A percentile compares a stretch with the other conserved stretches of the same genome.
phyloP scores from a whole-genome alignment of 2,113 vertebrate species.

The Anas platyrhynchos region DNA sequence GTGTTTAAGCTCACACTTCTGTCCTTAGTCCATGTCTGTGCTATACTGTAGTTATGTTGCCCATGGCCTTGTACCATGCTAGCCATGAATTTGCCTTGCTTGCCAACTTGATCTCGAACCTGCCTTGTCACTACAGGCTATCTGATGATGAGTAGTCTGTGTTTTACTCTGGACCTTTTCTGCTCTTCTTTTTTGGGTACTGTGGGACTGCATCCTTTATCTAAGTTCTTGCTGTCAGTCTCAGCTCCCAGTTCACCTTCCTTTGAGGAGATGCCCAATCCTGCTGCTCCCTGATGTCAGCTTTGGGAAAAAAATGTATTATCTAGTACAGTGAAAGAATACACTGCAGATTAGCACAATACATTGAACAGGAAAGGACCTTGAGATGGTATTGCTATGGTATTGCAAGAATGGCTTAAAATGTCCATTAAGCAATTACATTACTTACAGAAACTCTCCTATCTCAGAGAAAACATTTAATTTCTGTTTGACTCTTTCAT shows the following conservation, averaged over 20 bases:
- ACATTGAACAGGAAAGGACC: background rate
- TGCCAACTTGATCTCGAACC: background rate
- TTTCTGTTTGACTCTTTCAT: background rate
- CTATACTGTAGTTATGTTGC: background rate
- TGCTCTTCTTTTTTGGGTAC: background rate
- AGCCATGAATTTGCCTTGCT: background rate
- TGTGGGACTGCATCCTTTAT: background rate
- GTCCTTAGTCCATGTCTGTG: background rate
- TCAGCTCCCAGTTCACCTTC: background rate
- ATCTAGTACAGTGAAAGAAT: background rate
- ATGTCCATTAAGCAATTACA: conserved; percentile 1
- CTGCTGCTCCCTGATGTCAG: background rate
- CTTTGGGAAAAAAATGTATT: background rate
- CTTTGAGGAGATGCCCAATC: background rate
- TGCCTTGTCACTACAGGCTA: background rate
- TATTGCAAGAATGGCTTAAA: conserved; percentile 4
- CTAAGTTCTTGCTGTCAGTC: background rate
- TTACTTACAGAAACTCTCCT: background rate
- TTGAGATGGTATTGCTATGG: conserved; percentile 1
- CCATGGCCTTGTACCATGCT: background rate
- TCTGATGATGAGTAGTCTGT: background rate
- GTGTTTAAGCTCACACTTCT: background rate
- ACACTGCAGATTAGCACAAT: background rate
- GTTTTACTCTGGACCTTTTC: background rate
- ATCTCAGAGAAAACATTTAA: background rate